These are phyloP conservation scores for Trissoscelio sp. DNA, from an alignment of 2,888 invertebrate species.

Conservation along the genomic window DNA sequence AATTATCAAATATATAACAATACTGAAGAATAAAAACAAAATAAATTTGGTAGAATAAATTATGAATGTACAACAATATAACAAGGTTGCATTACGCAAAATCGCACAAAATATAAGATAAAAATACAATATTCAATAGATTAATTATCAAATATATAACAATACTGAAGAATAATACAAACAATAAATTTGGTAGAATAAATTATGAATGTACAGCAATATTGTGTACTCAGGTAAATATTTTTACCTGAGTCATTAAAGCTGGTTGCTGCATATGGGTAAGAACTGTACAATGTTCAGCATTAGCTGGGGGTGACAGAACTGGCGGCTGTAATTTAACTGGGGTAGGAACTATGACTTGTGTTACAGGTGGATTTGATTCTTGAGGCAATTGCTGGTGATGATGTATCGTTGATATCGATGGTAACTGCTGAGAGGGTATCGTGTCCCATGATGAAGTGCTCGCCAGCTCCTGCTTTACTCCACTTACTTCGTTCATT, in stretches of 20 bases:
- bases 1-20: too few species aligned
- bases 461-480: constrained; percentile 82
- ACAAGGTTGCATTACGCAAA: too few species aligned
- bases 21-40: too few species aligned
- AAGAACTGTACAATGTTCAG: constrained; percentile 78
- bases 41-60: too few species aligned
- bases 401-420: constrained; percentile 76
- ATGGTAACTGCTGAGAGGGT: constrained; percentile 76
- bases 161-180: too few species aligned
- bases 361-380: constrained; percentile 76
- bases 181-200: too few species aligned
- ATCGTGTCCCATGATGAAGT: constrained; percentile 83
- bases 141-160: too few species aligned
- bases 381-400: constrained; percentile 79
- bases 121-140: too few species aligned
- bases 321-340: constrained; percentile 82
- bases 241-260: constrained; percentile 77
- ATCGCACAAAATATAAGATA: too few species aligned
- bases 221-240: too few species aligned
- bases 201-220: too few species aligned
- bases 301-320: constrained; percentile 78
- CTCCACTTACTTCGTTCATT: constrained; percentile 83
- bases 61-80: too few species aligned
- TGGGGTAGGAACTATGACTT: constrained; percentile 83
- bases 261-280: constrained; percentile 81